Percentiles rank a stretch among this genome's conserved stretches.
Evolutionary conservation across 1,140 invertebrate species (phyloP).

Genomic region (Lysiphlebus fabarum): DNA sequence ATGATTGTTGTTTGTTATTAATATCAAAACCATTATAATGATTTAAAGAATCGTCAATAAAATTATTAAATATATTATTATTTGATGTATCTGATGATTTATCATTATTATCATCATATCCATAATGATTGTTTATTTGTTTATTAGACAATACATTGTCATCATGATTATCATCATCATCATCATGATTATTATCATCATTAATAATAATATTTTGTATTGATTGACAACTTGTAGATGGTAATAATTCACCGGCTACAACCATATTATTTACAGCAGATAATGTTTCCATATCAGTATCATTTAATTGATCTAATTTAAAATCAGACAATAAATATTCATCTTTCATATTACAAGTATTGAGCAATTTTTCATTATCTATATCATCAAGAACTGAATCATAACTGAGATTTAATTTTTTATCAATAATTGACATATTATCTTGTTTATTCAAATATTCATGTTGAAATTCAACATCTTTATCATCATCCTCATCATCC

Average conservation of each 20-base stretch:
- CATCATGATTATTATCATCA: constrained; percentile 34
- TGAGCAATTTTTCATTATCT: constrained; percentile 40
- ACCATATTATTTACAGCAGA: constrained; percentile 40
- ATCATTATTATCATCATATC: too few species aligned
- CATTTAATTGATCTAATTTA: constrained; percentile 38
- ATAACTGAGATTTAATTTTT: constrained; percentile 41
- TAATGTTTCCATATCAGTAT: constrained; percentile 18
- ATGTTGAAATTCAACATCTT: too few species aligned
- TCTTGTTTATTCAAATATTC: too few species aligned
- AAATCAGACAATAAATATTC: constrained; percentile 46
- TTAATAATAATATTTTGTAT: constrained; percentile 20
- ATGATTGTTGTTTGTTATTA: too few species aligned
- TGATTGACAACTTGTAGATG: constrained; percentile 33
- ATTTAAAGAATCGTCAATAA: too few species aligned
- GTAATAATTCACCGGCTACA: constrained; percentile 42
- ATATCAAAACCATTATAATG: too few species aligned
- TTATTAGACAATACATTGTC: constrained; percentile 14
- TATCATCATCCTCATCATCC: too few species aligned
- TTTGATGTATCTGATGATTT: too few species aligned
- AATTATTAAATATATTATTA: not conserved
- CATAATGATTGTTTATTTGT: constrained; percentile 17
- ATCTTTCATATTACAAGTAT: constrained; percentile 37
- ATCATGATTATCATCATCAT: constrained; percentile 34
- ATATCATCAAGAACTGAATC: constrained; percentile 38
- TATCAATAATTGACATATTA: constrained; percentile 19